Evolutionary conservation across 2,113 vertebrate species (phyloP), one percentile per base, ranked within the genome.

Genomic region (Shinisaurus crocodilurus): DNA sequence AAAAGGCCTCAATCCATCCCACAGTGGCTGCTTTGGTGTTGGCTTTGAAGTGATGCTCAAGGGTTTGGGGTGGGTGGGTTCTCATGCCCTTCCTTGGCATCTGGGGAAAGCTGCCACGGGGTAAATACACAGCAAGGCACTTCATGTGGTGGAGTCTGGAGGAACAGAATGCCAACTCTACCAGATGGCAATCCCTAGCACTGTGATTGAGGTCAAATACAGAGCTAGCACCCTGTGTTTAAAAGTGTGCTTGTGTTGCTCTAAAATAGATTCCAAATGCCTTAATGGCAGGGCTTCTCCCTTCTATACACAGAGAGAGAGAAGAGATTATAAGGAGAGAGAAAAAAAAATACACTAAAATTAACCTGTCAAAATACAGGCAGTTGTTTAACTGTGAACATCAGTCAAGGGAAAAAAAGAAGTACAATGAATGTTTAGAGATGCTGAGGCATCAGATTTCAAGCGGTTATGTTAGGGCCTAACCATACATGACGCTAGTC

Each of bases 291-390:
- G 63, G 72, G 34, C 65, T 88, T 87, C 12, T 54, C 79, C 5
- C 0, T 92, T 81, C 85, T 0, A 80, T 0, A 93, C 87, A 0
- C 0, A 63, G 48, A 89, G 87, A 88, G 85, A 85, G 32, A 32
- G 69, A 91, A 81, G 90, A 94, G 86, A 93, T 93, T 94, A 91
- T 16, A 91, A 90, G 80, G 91, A 40, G 27, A 93, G 76, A 70
- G 93, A 20, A 83, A 76, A 69, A 94, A 20, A 83, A 76, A 69
- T 29, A 0, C 57, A 94, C 92, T 96, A 96, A 96, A 96, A 97
- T 96, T 96, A 96, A 94, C 87, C 5, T 1, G 83, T 86, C 92
- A 94, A 94, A 96, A 91, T 82, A 95, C 34, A 88, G 87, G 25
- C 88, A 0, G 0, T 72, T 48, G 0, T 72, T 79, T 89, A 90